Evolutionary conservation across 2,797 vertebrate species (phyloP), one percentile per base, ranked within the genome.

Genomic region (Craterocephalus amniculus): DNA sequence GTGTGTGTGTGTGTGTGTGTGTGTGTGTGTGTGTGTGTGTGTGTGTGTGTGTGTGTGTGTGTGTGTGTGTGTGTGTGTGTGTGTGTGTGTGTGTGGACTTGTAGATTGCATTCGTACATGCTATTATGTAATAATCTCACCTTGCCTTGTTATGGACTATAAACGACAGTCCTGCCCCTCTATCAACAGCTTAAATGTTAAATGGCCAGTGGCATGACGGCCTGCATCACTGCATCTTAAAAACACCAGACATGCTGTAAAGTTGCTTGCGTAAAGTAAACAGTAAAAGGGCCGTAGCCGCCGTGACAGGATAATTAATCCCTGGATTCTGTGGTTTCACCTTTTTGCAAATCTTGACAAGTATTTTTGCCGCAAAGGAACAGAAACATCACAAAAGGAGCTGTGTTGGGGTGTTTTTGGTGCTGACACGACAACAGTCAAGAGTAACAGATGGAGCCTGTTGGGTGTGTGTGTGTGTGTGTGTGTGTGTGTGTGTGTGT

Each of bases 341-440:
- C 74, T 52, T 32, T n/a, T 56, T 76, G 82, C 65, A 86, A 76
- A 86, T 83, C 69, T 88, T 85, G 82, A 87, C 77, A 81, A 74
- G 74, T 81, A 62, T 83, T 89, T 81, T 64, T 84, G 80, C 80
- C 43, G 81, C 84, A 80, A 60, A 61, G 69, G 74, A 72, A 60
- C 65, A 66, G 26, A 2, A 67, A 76, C 22, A 13, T 66, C 76
- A 69, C 70, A 26, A 76, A 90, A 92, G 75, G 55, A 84, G 83
- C 87, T 91, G 83, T 22, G 84, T 76, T 87, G 0, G 45, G 76
- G 79, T 81, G 61, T 85, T 90, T 91, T 89, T 75, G 81, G 58
- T 91, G 90, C 90, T 93, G 91, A 93, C 82, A 34, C 69, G 4
- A 85, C 86, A 86, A 87, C 78, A 88, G 76, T 81, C 40, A 48